Conservation (phyloP, 1,140 invertebrate species). For the Bombyx mandarina region DNA sequence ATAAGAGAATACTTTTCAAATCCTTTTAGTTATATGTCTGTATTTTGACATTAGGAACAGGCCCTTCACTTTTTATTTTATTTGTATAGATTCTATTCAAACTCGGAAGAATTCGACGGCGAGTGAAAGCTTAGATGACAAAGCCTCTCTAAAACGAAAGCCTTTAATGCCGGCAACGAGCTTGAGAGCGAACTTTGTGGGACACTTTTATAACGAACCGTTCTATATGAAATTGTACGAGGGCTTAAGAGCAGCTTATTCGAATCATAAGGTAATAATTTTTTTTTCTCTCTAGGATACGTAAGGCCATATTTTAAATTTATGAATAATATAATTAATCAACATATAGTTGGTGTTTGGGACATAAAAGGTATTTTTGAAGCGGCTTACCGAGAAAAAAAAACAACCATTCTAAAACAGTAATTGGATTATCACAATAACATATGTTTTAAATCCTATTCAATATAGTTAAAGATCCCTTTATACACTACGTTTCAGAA, state of each 20-base stretch:
- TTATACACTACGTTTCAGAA: background rate
- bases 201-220: conserved; percentile 77
- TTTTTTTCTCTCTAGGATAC: background rate
- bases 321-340: too few relatives aligned
- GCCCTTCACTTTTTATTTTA: background rate
- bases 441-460: too few relatives aligned
- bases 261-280: conserved; percentile 80
- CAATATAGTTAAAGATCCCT: background rate
- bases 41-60: too few relatives aligned
- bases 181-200: conserved; percentile 65
- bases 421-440: too few relatives aligned
- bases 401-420: too few relatives aligned
- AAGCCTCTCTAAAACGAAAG: conserved; percentile 48
- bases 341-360: too few relatives aligned
- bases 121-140: conserved; percentile 34
- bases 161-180: conserved; percentile 24
- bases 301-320: too few relatives aligned
- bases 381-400: too few relatives aligned
- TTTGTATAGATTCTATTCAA: conserved; percentile 31
- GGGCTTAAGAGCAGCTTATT: conserved; percentile 80
- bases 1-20: too few relatives aligned
- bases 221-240: conserved; percentile 87
- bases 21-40: too few relatives aligned
- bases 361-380: too few relatives aligned
- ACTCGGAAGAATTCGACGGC: conserved; percentile 27